A percentile compares a stretch with the other conserved stretches of the same genome.
These are phyloP conservation scores for Arctopsyche grandis DNA, from an alignment of 1,140 invertebrate genomes.

Conservation along the genomic window DNA sequence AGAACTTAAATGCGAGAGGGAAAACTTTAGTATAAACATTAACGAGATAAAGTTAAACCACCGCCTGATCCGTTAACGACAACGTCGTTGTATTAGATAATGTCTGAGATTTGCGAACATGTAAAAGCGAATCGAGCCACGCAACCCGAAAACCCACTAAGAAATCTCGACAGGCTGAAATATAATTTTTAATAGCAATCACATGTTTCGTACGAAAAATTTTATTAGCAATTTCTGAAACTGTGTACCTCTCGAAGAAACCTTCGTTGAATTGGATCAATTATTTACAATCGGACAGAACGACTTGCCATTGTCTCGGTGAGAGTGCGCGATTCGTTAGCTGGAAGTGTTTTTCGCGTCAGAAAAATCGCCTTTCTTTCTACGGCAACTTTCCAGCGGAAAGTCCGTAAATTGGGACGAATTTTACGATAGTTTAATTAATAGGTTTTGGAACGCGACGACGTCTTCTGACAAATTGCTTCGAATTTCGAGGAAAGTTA, in stretches of 20 bases:
- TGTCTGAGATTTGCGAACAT: neutral
- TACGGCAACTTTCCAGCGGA: neutral
- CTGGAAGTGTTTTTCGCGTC: neutral
- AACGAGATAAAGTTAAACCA: conserved; percentile 1
- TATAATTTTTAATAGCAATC: too few species aligned
- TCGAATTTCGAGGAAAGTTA: conserved; percentile 7
- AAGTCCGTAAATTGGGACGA: neutral
- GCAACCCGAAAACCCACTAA: too few species aligned
- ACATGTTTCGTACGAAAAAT: too few species aligned
- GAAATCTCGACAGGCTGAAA: too few species aligned
- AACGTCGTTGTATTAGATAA: neutral
- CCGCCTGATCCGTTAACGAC: neutral
- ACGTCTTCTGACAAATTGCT: conserved; percentile 8
- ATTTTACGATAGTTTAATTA: conserved; percentile 25
- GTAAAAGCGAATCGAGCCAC: neutral
- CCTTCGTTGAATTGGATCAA: too few species aligned
- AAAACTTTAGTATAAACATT: neutral
- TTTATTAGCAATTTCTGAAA: too few species aligned
- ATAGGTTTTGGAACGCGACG: conserved; percentile 2
- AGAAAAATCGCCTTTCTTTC: neutral
- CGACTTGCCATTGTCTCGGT: too few species aligned
- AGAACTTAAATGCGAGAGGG: neutral
- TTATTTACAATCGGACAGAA: too few species aligned
- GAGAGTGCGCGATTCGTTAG: too few species aligned
- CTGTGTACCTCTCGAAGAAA: too few species aligned